A percentile compares a stretch with the other conserved stretches of the same genome.
Conservation (phyloP, 1,140 invertebrate species). For the Nebria ingens region DNA sequence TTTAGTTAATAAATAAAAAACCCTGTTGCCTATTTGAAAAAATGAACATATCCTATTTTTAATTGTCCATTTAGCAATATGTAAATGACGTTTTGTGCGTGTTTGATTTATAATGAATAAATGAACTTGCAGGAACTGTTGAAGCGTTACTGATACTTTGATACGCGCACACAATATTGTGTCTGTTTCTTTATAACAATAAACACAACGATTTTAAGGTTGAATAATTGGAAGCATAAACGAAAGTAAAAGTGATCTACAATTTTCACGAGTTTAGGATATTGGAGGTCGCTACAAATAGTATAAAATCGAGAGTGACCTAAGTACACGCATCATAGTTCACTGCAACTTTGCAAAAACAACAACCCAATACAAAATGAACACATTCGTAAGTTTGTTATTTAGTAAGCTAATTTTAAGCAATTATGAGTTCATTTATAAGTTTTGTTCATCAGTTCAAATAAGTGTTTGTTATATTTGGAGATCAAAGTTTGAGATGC, state of each 20-base stretch:
- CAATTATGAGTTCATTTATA: too few species aligned
- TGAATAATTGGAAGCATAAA: neutral
- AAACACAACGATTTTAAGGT: neutral
- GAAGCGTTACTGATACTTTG: neutral
- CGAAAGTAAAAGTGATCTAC: slow-evolving; percentile 8
- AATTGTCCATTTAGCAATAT: neutral
- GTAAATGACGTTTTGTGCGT: neutral
- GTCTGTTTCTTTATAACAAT: neutral
- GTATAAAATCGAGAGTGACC: neutral
- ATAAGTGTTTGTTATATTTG: too few species aligned
- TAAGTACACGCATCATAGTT: neutral
- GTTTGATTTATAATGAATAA: neutral
- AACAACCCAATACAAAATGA: neutral
- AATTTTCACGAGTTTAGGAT: neutral
- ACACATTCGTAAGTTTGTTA: neutral
- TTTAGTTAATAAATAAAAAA: too few species aligned
- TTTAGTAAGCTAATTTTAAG: too few species aligned
- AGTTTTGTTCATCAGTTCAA: too few species aligned
- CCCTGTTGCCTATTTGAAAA: too few species aligned
- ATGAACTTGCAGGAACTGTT: neutral
- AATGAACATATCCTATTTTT: neutral
- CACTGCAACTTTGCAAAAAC: neutral
- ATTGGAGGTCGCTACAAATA: neutral
- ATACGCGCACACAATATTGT: too few species aligned
- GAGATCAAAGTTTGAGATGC: too few species aligned